A percentile compares a stretch with the other conserved stretches of the same genome.
Conservation (phyloP, 2,113 vertebrate species). For the Microtus richardsoni region DNA sequence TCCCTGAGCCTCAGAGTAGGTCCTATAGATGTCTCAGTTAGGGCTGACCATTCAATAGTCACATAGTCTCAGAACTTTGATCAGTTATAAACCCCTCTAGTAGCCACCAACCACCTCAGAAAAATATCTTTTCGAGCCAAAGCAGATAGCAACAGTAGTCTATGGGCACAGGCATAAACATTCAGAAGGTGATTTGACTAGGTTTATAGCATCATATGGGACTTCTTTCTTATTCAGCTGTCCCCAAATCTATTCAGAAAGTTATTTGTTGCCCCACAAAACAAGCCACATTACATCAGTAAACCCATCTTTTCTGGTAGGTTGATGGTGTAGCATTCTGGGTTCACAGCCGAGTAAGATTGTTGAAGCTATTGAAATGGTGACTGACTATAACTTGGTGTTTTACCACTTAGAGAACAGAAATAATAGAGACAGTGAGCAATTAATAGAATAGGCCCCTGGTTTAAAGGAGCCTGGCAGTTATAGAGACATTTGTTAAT, state of each 20-base stretch:
- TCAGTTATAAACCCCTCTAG: background rate
- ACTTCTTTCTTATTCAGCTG: background rate
- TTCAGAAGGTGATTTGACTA: background rate
- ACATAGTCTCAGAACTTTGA: background rate
- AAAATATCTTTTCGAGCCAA: background rate
- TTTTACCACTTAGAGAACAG: background rate
- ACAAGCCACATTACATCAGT: background rate
- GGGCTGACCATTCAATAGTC: background rate
- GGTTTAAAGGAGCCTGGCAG: rapidly evolving
- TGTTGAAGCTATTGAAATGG: constrained; percentile 7
- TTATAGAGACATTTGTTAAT: background rate
- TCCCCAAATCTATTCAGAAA: background rate
- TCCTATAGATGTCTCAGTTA: background rate
- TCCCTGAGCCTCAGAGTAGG: background rate
- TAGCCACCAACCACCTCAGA: too few relatives aligned
- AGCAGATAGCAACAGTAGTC: background rate
- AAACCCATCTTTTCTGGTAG: background rate
- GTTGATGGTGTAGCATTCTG: background rate
- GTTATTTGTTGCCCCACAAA: background rate
- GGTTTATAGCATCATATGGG: background rate
- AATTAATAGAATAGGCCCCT: background rate
- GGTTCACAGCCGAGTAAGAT: background rate
- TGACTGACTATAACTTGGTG: constrained; percentile 35
- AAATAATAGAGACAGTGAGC: background rate
- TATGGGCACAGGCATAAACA: background rate